These are phyloP conservation scores for Leptestheria dahalacensis DNA, from an alignment of 1,140 invertebrate species.

Conservation along the genomic window DNA sequence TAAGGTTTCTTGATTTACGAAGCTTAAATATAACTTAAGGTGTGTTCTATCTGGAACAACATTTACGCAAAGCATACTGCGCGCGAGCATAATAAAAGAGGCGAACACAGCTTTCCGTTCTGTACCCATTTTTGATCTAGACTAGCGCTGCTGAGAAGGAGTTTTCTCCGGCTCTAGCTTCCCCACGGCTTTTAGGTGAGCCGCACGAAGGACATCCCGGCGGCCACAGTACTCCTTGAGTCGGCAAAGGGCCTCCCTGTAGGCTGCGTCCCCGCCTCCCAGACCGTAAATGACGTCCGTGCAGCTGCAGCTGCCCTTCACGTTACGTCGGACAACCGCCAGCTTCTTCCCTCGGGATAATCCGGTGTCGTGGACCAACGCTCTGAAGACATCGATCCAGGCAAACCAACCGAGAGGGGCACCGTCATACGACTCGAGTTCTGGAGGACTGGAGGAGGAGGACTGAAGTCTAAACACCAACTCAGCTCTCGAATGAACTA, in stretches of 20 bases:
- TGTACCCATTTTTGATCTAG: not conserved
- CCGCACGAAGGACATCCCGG: not conserved
- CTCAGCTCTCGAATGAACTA: no score
- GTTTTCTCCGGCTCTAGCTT: no score
- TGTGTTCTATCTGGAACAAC: not conserved
- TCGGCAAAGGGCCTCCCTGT: slow-evolving; percentile 5
- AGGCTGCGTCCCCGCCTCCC: not conserved
- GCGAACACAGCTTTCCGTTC: not conserved
- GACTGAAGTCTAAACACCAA: no score
- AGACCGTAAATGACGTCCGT: slow-evolving; percentile 4
- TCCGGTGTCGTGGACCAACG: not conserved
- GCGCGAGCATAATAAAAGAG: no score
- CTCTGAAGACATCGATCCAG: not conserved
- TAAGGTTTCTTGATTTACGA: not conserved
- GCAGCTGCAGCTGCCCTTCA: not conserved
- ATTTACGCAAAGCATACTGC: not conserved
- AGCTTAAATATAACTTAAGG: no score
- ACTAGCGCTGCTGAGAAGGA: no score
- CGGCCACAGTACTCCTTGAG: not conserved
- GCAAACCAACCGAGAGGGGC: not conserved
- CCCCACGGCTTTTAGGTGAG: no score
- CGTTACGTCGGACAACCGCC: not conserved
- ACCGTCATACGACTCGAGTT: not conserved
- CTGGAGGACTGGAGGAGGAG: no score
- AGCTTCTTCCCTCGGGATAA: not conserved